Evolutionary conservation across 2,888 invertebrate genomes (phyloP), one percentile per base, ranked within the genome.

Genomic region (Polietes domitor): DNA sequence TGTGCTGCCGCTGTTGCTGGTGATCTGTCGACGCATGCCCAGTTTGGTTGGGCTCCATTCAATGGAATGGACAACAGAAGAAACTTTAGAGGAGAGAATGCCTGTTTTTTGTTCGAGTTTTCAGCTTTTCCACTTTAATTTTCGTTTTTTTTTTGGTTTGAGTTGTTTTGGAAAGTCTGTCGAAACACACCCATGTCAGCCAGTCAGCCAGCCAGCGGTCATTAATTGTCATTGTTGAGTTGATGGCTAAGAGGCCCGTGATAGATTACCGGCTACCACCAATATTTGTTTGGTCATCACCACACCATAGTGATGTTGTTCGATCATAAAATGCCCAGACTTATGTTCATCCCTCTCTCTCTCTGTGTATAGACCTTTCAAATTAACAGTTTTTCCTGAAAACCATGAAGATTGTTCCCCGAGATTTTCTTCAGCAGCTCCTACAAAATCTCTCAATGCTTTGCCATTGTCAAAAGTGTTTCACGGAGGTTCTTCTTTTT

Each of bases 91-190:
- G 21, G 0, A 53, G 58, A 58, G 73, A 77, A 74, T 82, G 77
- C 61, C 70, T 17, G 58, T 80, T 37, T 61, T 5, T 37, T 71
- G 9, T 43, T 53, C 53, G 4, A 53, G 53, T 21, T 53, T 21
- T 68, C 12, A 19, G 24, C 1, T 72, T 72, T 72, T 72, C 58
- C 47, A 47, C n/a, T 73, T 53, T 75, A 41, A 10, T 43, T 26
- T 43, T 37, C 32, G 55, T 58, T 37, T 65, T 32, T 37, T 47
- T 24, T 50, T 75, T 58, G 61, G 17, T 74, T 12, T n/a, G n/a
- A n/a, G n/a, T 58, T 58, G 47, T 76, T 80, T 81, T 72, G 47
- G 72, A 81, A 77, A 77, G 77, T 82, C 58, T 65, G 68, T 21
- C 43, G 24, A 15, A 41, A 41, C 63, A 78, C 55, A 63, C 65